Evolutionary conservation across 1,140 invertebrate species (phyloP).

Genomic region (Asobara japonica): DNA sequence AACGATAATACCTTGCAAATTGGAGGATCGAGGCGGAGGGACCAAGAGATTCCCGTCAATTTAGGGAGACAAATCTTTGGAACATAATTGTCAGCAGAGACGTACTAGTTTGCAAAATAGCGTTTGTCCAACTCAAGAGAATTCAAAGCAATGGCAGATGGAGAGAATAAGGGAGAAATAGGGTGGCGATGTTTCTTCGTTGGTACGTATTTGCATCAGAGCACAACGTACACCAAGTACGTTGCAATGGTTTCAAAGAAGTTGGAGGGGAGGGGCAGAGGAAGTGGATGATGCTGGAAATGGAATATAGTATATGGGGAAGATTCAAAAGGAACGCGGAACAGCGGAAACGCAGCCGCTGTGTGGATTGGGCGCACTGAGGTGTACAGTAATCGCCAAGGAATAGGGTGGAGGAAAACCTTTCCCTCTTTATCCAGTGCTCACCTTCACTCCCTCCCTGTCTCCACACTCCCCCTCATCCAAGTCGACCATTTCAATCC

Average conservation of each 20-base stretch:
- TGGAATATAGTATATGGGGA: conserved; percentile 6
- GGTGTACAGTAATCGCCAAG: conserved; percentile 54
- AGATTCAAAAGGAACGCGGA: conserved; percentile 35
- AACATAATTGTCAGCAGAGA: neutral
- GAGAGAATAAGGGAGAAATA: neutral
- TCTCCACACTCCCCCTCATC: neutral
- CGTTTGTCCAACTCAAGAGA: neutral
- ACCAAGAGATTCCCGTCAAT: neutral
- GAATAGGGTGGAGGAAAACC: conserved; percentile 41
- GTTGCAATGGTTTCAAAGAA: conserved; percentile 1
- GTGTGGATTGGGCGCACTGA: conserved; percentile 48
- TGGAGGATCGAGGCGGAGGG: conserved; percentile 17
- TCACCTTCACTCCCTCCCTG: conserved; percentile 9
- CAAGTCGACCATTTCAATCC: conserved; percentile 8
- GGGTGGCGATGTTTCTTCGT: neutral
- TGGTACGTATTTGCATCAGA: neutral
- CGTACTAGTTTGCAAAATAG: neutral
- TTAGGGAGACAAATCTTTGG: neutral
- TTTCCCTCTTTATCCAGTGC: conserved; percentile 33
- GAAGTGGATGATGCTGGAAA: conserved; percentile 32
- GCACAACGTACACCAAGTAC: neutral
- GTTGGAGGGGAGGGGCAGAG: conserved; percentile 14
- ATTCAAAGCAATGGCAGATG: neutral
- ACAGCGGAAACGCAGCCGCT: conserved; percentile 32
- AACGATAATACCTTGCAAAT: neutral